Percentiles rank a stretch among this genome's conserved stretches.
These are phyloP conservation scores for Maconellicoccus hirsutus DNA, from an alignment of 1,140 invertebrate genomes.

Conservation along the genomic window DNA sequence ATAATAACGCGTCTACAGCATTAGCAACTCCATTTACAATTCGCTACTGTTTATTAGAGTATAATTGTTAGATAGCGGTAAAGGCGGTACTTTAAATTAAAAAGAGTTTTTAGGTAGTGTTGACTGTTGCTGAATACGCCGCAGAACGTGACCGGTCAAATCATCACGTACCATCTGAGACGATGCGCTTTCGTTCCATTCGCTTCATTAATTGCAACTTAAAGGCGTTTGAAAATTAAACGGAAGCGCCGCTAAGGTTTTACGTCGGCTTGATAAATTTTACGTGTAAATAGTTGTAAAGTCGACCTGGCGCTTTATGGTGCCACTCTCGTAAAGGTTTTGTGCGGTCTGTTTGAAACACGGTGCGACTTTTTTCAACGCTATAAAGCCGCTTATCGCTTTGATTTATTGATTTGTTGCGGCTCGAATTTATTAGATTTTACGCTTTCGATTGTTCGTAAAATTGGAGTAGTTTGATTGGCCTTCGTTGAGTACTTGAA, in stretches of 20 bases:
- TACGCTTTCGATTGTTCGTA: too few species aligned
- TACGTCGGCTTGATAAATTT: too few species aligned
- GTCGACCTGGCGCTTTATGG: too few species aligned
- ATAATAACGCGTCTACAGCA: not conserved
- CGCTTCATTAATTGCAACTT: not conserved
- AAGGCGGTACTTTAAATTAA: conserved; percentile 4
- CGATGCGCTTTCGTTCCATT: not conserved
- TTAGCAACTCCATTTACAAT: not conserved
- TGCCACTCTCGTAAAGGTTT: too few species aligned
- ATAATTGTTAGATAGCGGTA: not conserved
- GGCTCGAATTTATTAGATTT: too few species aligned
- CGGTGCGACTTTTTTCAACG: too few species aligned
- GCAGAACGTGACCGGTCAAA: not conserved
- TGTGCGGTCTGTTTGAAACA: too few species aligned
- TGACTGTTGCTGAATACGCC: not conserved
- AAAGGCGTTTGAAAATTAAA: not conserved
- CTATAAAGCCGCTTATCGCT: too few species aligned
- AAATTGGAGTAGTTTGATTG: too few species aligned
- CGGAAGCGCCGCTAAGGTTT: not conserved
- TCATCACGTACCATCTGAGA: not conserved
- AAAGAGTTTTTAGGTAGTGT: conserved; percentile 9
- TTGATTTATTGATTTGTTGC: too few species aligned
- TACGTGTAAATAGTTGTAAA: too few species aligned
- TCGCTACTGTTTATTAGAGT: conserved; percentile 8
- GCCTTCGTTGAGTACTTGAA: too few species aligned